Percentiles rank a stretch among this genome's conserved stretches.
Evolutionary conservation across 2,797 vertebrate species (phyloP).

Genomic region (Emydoidea blandingii): DNA sequence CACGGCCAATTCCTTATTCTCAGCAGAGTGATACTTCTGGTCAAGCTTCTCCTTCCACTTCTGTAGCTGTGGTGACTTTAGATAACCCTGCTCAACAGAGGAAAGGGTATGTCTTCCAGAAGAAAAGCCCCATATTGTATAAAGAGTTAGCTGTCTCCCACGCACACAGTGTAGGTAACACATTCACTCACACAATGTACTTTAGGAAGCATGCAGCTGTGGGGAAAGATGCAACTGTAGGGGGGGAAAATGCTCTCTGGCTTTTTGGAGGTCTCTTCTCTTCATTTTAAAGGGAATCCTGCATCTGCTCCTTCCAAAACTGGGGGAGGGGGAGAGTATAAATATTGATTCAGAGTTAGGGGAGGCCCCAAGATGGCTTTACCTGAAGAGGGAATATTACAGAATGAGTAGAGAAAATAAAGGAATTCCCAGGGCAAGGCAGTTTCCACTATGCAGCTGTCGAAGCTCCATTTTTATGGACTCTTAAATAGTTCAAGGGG

Average conservation of each 20-base stretch:
- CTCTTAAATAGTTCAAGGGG: neutral
- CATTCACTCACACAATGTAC: neutral
- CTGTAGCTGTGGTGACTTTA: conserved; percentile 20
- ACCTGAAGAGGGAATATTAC: neutral
- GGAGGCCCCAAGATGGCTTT: neutral
- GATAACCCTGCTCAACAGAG: conserved; percentile 36
- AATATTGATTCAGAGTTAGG: neutral
- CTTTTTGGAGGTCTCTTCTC: neutral
- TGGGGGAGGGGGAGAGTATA: neutral
- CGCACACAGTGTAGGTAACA: neutral
- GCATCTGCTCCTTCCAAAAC: neutral
- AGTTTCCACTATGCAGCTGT: neutral
- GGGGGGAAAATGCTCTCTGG: neutral
- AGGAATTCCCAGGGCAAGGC: neutral
- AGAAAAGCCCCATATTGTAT: rapidly evolving
- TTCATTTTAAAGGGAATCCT: neutral
- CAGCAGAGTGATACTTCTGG: neutral
- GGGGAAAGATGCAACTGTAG: neutral
- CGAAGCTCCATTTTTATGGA: neutral
- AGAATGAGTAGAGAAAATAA: neutral
- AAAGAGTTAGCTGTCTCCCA: neutral
- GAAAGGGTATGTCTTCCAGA: neutral
- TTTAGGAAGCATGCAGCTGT: neutral
- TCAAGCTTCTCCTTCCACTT: conserved; percentile 3
- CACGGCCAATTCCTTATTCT: neutral